These are phyloP conservation scores for Epicampocera succincta DNA, from an alignment of 2,888 invertebrate genomes.

Conservation along the genomic window DNA sequence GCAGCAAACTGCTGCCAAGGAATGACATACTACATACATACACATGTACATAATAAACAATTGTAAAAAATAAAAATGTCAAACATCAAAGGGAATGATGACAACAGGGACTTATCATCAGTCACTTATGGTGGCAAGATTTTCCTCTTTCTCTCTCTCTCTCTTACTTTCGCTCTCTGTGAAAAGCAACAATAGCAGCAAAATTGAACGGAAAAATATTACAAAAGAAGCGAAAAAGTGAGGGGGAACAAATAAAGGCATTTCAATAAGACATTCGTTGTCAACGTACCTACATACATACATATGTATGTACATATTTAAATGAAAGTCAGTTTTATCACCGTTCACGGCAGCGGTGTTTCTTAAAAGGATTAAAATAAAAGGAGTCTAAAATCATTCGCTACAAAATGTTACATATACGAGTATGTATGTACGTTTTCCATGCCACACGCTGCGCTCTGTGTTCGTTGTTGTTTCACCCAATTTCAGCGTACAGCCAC, in stretches of 20 bases:
- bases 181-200: background rate
- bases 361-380: slow-evolving; percentile 26
- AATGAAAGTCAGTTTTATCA: slow-evolving; percentile 21
- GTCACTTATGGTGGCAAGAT: slow-evolving; percentile 36
- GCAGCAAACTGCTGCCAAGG: background rate
- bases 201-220: background rate
- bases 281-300: background rate
- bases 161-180: background rate
- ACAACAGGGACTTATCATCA: slow-evolving; percentile 57
- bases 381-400: slow-evolving; percentile 29
- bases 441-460: background rate
- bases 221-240: background rate
- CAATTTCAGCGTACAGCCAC: slow-evolving; percentile 31
- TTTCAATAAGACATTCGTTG: background rate
- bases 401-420: slow-evolving; percentile 31
- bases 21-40: no score
- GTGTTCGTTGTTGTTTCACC: slow-evolving; percentile 26
- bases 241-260: background rate
- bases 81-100: slow-evolving; percentile 65
- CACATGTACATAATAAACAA: slow-evolving; percentile 43
- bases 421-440: no score
- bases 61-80: slow-evolving; percentile 54
- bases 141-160: background rate
- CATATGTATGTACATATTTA: background rate
- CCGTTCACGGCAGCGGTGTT: slow-evolving; percentile 32